These are phyloP conservation scores for Meda fulgida DNA, from an alignment of 2,797 vertebrate species.

Conservation along the genomic window DNA sequence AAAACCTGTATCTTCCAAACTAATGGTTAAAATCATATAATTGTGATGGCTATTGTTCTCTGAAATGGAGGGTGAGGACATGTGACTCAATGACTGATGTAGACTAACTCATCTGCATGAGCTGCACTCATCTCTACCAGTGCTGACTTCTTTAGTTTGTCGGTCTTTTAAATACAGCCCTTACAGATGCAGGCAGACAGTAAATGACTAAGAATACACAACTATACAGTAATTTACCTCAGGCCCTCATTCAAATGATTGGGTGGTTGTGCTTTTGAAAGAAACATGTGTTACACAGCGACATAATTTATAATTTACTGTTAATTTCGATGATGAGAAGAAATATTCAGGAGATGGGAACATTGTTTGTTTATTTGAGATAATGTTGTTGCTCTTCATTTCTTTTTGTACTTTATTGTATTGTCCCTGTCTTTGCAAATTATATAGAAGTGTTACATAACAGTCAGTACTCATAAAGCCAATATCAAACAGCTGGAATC, in stretches of 20 bases:
- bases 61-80: slow-evolving; percentile 6
- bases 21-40: slow-evolving; percentile 28
- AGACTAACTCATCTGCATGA: slow-evolving; percentile 10
- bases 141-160: neutral
- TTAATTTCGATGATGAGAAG: neutral
- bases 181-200: slow-evolving; percentile 16
- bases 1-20: slow-evolving; percentile 26
- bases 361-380: neutral
- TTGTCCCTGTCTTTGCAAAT: neutral
- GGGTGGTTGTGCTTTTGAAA: neutral
- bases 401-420: neutral
- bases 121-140: slow-evolving; percentile 3
- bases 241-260: neutral
- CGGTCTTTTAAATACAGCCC: slow-evolving; percentile 1
- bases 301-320: neutral
- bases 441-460: neutral
- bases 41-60: slow-evolving; percentile 34
- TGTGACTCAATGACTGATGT: slow-evolving; percentile 26
- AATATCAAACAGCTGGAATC: neutral
- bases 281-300: neutral
- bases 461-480: neutral
- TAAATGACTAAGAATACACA: slow-evolving; percentile 11
- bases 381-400: neutral
- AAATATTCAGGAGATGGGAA: neutral
- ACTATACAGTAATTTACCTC: slow-evolving; percentile 9